A percentile compares a stretch with the other conserved stretches of the same genome.
phyloP scores from a whole-genome alignment of 1,140 invertebrate species.

The Anagrus nilaparvatae region DNA sequence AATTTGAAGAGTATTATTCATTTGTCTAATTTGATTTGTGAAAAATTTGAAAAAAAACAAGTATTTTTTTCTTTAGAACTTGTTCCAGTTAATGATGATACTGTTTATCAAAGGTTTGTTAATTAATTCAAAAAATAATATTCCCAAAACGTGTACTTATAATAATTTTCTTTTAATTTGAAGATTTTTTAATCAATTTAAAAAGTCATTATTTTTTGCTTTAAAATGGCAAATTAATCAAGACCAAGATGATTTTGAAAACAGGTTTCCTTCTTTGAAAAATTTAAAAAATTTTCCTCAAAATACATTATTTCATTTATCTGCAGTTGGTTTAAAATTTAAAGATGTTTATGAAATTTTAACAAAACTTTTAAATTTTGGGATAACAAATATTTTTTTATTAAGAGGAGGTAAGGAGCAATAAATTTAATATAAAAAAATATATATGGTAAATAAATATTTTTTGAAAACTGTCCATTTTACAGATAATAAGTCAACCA shows the following conservation, averaged over 20 bases:
- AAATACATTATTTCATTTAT: slow-evolving; percentile 25
- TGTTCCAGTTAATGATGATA: no score
- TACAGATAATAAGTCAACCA: slow-evolving; percentile 21
- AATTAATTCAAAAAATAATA: no score
- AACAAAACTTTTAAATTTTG: slow-evolving; percentile 15
- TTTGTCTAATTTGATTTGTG: no score
- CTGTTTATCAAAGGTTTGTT: no score
- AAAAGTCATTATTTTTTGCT: slow-evolving; percentile 6
- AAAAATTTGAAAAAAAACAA: no score
- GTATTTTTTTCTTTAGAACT: no score
- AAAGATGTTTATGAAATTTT: slow-evolving; percentile 17
- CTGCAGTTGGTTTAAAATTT: slow-evolving; percentile 14
- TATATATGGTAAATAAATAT: not conserved
- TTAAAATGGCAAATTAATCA: slow-evolving; percentile 8
- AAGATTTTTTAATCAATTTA: no score
- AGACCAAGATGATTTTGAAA: no score
- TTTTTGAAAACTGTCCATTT: not conserved
- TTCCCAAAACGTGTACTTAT: no score
- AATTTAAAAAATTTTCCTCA: slow-evolving; percentile 15
- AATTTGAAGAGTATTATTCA: no score
- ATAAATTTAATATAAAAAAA: not conserved
- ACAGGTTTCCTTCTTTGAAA: slow-evolving; percentile 15
- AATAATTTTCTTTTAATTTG: no score
- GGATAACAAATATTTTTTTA: slow-evolving; percentile 26
- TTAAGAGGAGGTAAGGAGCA: slow-evolving; percentile 33